Evolutionary conservation across 2,113 vertebrate species (phyloP).

Genomic region (Rousettus leschenaultii): DNA sequence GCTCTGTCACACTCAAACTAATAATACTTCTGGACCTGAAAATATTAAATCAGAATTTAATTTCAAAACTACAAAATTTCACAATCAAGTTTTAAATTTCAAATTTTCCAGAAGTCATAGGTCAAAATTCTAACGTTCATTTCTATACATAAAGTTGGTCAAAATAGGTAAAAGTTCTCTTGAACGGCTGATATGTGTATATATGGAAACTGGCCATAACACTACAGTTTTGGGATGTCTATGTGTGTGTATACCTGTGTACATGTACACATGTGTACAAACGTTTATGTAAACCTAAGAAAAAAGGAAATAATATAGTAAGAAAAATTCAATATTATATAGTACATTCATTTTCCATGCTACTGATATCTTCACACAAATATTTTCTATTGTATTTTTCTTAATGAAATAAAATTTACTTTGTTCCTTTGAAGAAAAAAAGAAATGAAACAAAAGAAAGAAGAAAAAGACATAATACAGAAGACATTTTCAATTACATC

Average conservation of each 20-base stretch:
- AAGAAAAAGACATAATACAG: neutral
- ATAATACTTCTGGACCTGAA: neutral
- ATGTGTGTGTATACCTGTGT: accelerated
- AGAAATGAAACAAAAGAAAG: neutral
- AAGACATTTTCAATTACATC: neutral
- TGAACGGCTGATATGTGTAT: neutral
- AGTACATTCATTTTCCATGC: neutral
- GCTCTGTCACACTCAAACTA: neutral
- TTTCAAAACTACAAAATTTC: neutral
- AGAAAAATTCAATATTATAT: neutral
- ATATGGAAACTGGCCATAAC: neutral
- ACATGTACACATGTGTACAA: neutral
- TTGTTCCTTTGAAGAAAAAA: neutral
- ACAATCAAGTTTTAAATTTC: neutral
- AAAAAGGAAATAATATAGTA: neutral
- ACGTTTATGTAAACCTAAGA: neutral
- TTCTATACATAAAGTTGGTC: neutral
- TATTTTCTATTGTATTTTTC: neutral
- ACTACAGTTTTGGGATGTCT: neutral
- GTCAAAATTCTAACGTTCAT: neutral
- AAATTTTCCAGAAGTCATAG: neutral
- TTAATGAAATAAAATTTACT: neutral
- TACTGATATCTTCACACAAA: neutral
- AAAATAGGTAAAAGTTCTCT: neutral
- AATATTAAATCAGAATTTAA: neutral